Percentiles rank a stretch among this genome's conserved stretches.
phyloP scores from a whole-genome alignment of 2,113 vertebrate genomes.

The Phylloscopus whistleri region DNA sequence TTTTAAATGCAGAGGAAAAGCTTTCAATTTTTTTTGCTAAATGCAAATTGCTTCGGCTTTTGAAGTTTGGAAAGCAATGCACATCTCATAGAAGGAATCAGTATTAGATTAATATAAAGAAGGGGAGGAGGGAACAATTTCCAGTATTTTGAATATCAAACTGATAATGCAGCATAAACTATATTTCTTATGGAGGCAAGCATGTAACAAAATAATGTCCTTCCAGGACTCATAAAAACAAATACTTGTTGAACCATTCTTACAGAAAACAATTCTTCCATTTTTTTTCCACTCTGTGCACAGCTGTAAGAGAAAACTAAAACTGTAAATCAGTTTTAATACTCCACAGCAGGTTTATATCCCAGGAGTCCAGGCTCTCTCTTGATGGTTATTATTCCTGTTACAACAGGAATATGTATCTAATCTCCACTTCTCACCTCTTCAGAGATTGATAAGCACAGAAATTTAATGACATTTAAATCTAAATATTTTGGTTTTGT shows the following conservation, averaged over 20 bases:
- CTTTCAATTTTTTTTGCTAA: neutral
- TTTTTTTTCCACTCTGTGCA: neutral
- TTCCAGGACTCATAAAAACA: neutral
- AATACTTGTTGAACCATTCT: conserved; percentile 23
- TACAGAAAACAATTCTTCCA: neutral
- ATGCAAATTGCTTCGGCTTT: neutral
- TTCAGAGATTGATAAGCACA: neutral
- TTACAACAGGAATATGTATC: neutral
- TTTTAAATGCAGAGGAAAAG: neutral
- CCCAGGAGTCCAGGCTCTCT: neutral
- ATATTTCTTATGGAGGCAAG: neutral
- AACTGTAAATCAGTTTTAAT: conserved; percentile 42
- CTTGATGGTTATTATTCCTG: neutral
- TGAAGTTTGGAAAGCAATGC: neutral
- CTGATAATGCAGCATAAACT: neutral
- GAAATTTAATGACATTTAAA: neutral
- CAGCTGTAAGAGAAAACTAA: neutral
- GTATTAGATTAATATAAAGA: neutral
- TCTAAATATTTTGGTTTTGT: neutral
- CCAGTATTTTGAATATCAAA: neutral
- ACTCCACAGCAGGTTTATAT: conserved; percentile 17
- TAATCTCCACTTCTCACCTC: neutral
- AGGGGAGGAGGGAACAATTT: neutral
- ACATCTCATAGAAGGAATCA: neutral
- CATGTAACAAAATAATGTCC: conserved; percentile 2